Conservation (phyloP, 2,797 vertebrate genomes). For the Molossus alvarezi region DNA sequence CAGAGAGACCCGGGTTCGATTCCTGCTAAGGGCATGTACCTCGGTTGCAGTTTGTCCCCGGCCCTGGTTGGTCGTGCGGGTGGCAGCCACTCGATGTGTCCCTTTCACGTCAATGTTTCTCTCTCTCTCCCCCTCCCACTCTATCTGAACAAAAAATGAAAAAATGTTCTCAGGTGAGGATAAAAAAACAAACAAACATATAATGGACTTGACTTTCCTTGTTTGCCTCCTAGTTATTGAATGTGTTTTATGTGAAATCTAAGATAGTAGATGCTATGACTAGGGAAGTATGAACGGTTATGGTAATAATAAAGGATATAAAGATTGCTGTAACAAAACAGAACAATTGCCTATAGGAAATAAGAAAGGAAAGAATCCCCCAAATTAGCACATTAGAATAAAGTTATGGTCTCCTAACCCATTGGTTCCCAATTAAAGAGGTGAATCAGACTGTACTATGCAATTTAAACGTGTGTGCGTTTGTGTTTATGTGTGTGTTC, state of each 20-base stretch:
- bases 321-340: not conserved
- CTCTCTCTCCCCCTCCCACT: no score
- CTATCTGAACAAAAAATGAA: no score
- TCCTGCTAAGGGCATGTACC: no score
- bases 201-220: not conserved
- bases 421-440: not conserved
- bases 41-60: no score
- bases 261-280: not conserved
- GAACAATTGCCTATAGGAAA: not conserved
- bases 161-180: no score
- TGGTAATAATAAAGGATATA: not conserved
- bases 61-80: no score
- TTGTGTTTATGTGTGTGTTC: not conserved
- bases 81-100: no score
- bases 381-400: not conserved
- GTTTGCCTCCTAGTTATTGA: not conserved
- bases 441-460: not conserved
- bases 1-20: no score
- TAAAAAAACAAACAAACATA: not conserved
- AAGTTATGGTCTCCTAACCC: not conserved
- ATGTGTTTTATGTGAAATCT: slow-evolving; percentile 15
- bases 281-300: not conserved
- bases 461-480: not conserved
- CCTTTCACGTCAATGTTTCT: no score
- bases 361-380: not conserved